Evolutionary conservation across 2,888 invertebrate genomes (phyloP), one percentile per base, ranked within the genome.

Genomic region (Strigamia maritima): DNA sequence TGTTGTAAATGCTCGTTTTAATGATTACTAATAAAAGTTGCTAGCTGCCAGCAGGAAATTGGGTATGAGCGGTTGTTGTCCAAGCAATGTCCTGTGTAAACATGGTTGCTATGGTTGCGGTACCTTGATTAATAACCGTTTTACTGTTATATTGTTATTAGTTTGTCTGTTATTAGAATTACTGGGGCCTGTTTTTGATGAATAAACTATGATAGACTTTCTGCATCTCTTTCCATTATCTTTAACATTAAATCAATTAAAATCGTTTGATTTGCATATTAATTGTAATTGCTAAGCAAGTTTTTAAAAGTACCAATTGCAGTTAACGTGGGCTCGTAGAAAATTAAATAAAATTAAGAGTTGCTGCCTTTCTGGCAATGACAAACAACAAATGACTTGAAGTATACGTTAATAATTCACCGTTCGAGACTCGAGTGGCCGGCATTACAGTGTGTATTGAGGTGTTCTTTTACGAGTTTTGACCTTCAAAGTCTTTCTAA

Each of bases 1-100:
- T n/a, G n/a, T n/a, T n/a, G n/a, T n/a, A n/a, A n/a, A n/a, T n/a
- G 54, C 19, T 54, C 54, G 54, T 54, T 54, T 54, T 54, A 54
- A 54, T 54, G 54, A 54, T 54, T 54, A 54, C 19, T 54, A 54
- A 54, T 54, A 54, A 54, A 54, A 54, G n/a, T 54, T 1, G 19
- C 54, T 19, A 19, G 19, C 19, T 54, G 19, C 6, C 54, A 54
- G 54, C 54, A 54, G 54, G 54, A 54, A 54, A 54, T 54, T 54
- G 54, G 54, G n/a, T 54, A 54, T 54, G 54, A 54, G n/a, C 19
- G 54, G 6, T 19, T 54, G 54, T 54, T 54, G 19, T 54, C 54
- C 19, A 22, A 54, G 19, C 54, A 54, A 54, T 54, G 54, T n/a
- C 54, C 8, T 54, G n/a, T 54, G 4, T 16, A 54, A 54, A 54